Evolutionary conservation across 2,797 vertebrate species (phyloP).

Genomic region (Lophius americanus): DNA sequence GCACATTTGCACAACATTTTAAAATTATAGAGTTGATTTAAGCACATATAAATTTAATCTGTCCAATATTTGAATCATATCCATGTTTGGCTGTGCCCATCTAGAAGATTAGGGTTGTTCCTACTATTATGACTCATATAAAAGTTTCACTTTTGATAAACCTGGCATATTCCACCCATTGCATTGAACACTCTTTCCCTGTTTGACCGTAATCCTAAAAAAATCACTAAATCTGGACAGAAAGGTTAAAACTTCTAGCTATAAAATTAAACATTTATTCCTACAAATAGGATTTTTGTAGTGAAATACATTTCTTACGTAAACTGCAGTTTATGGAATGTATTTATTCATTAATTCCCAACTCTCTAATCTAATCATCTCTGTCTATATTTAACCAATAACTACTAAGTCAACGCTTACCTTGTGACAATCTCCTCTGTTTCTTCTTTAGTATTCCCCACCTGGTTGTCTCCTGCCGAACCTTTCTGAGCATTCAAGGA

Average conservation of each 20-base stretch:
- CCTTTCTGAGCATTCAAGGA: constrained; percentile 46
- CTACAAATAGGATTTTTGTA: not conserved
- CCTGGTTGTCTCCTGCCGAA: constrained; percentile 6
- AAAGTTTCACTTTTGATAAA: constrained; percentile 20
- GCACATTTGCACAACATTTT: not conserved
- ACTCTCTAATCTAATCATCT: not conserved
- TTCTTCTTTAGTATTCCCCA: constrained; percentile 9
- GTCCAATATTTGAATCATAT: constrained; percentile 6
- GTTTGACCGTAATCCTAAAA: constrained; percentile 5
- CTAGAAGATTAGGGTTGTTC: constrained; percentile 14
- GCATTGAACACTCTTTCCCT: not conserved
- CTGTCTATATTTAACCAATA: not conserved
- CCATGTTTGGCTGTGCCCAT: constrained; percentile 9
- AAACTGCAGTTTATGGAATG: not conserved
- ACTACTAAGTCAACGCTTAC: constrained; percentile 45
- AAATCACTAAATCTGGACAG: constrained; percentile 8
- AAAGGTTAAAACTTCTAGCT: constrained; percentile 1
- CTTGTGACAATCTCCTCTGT: constrained; percentile 30
- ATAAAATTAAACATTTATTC: constrained; percentile 5
- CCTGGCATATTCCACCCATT: constrained; percentile 32
- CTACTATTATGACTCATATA: constrained; percentile 59
- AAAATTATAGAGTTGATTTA: not conserved
- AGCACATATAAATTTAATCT: not conserved
- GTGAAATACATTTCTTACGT: not conserved
- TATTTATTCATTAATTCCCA: constrained; percentile 11